A percentile compares a stretch with the other conserved stretches of the same genome.
These are phyloP conservation scores for Peromyscus aztecus DNA, from an alignment of 2,797 vertebrate species.

Conservation along the genomic window DNA sequence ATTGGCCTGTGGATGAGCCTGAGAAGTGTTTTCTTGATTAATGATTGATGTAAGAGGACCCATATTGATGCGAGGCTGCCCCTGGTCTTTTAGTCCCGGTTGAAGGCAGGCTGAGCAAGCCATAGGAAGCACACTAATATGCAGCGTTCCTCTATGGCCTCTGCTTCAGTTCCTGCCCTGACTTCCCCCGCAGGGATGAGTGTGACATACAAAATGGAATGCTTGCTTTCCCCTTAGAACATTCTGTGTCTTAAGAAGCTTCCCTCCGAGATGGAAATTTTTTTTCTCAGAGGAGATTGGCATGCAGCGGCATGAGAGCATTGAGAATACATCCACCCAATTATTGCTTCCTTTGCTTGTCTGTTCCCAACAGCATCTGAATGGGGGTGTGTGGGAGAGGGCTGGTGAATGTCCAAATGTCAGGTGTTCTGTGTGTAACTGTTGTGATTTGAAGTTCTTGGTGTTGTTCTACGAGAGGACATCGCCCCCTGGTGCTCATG, in stretches of 20 bases:
- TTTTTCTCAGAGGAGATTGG: not conserved
- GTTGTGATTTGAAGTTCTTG: constrained; percentile 71
- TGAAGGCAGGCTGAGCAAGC: not conserved
- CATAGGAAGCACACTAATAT: not conserved
- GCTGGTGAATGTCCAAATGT: constrained; percentile 69
- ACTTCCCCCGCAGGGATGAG: not conserved
- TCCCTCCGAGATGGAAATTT: not conserved
- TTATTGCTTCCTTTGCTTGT: constrained; percentile 25
- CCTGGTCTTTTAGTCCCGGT: no score
- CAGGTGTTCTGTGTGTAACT: constrained; percentile 73
- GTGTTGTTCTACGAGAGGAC: constrained; percentile 79
- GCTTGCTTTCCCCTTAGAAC: not conserved
- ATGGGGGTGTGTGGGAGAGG: not conserved
- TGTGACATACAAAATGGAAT: not conserved
- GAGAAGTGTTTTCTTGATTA: not conserved
- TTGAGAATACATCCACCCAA: not conserved
- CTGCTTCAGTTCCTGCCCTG: not conserved
- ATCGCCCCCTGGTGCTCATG: constrained; percentile 80
- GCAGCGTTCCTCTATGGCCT: not conserved
- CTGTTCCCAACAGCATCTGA: not conserved
- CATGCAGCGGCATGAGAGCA: not conserved
- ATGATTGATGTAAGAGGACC: not conserved
- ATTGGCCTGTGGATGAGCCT: not conserved
- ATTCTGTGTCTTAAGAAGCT: not conserved
- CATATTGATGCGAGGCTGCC: not conserved